Base-by-base conservation (phyloP, 2,797 vertebrate species). In the Pangasius macronema region DNA sequence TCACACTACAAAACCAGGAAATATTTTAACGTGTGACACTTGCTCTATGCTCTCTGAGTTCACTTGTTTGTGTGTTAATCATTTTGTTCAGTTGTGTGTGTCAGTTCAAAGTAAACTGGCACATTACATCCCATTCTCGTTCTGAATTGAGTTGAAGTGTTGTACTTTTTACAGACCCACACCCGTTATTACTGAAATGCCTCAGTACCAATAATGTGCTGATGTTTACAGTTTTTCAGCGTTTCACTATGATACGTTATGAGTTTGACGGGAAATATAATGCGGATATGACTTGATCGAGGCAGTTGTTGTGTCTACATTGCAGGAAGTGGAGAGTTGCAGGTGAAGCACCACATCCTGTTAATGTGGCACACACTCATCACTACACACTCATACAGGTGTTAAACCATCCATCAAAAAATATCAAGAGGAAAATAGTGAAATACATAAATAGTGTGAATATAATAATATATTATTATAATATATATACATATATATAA, bases 311-410 rank as follows among this genome's bases (percentile, higher is more conserved):
- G 20, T 63, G 80, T 82, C 57, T 82, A 14, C 36, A 6, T 39
- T 55, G 14, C 84, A 85, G 73, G 73, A 85, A 79, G 82, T 70
- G 57, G 30, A 65, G 73, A 76, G 72, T 27, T n/a, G 61, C 30
- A 77, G 84, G 84, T 84, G 22, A 57, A 84, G 39, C 33, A 36
- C 82, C 67, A 8, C 82, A 70, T 84, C 80, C 63, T 84, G 82
- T 84, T 70, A 72, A 49, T 55, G 67, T 36, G 49, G 33, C 22
- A 36, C 49, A 33, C 0, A 36, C 5, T 20, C 18, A 0, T 49
- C 81, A 68, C 82, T 68, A 6, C 11, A 39, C 61, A 55, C 27
- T 51, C 82, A 70, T 18, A 61, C 33, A n/a, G 77, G 77, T 80
- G 77, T 65, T 63, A 3, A 82, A 42, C 30, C 11, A 1, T 39